These are phyloP conservation scores for Benthosema pterotum DNA, from an alignment of 2,797 vertebrate genomes.

Conservation along the genomic window DNA sequence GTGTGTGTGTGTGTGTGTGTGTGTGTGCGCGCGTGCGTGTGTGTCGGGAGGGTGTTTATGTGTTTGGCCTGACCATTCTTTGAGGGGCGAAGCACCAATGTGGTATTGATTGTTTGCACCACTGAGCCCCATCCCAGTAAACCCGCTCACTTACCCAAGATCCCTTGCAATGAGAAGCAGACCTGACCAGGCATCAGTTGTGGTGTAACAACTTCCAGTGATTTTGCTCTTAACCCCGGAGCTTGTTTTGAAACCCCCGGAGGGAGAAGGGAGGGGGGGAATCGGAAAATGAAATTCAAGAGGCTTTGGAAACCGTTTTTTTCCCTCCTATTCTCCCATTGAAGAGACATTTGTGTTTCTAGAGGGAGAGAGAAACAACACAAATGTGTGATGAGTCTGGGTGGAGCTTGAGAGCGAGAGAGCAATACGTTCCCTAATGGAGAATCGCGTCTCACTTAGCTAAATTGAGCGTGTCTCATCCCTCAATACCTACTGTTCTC, in stretches of 20 bases:
- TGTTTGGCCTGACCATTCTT: constrained; percentile 26
- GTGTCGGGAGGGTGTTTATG: background rate
- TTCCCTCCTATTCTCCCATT: constrained; percentile 16
- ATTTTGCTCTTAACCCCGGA: constrained; percentile 66
- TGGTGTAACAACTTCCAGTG: constrained; percentile 63
- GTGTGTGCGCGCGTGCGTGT: constrained; percentile 7
- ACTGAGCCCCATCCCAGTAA: constrained; percentile 36
- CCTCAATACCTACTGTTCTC: constrained; percentile 72
- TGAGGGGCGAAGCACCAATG: constrained; percentile 45
- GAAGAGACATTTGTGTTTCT: constrained; percentile 25
- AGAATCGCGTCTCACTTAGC: constrained; percentile 64
- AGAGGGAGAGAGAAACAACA: constrained; percentile 5
- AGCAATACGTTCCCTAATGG: constrained; percentile 37
- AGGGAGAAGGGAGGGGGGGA: too few species aligned
- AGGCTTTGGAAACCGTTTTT: constrained; percentile 51
- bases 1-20: background rate
- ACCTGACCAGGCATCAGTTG: constrained; percentile 60
- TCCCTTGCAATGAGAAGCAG: constrained; percentile 72
- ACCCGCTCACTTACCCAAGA: constrained; percentile 46
- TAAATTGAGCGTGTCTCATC: constrained; percentile 77
- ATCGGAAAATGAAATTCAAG: constrained; percentile 68
- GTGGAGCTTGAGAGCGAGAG: constrained; percentile 27
- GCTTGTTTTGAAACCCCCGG: constrained; percentile 66
- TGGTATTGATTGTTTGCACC: constrained; percentile 69
- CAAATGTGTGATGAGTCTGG: constrained; percentile 19